Conservation (phyloP, 2,797 vertebrate genomes). For the Dendrocincla tyrannina region DNA sequence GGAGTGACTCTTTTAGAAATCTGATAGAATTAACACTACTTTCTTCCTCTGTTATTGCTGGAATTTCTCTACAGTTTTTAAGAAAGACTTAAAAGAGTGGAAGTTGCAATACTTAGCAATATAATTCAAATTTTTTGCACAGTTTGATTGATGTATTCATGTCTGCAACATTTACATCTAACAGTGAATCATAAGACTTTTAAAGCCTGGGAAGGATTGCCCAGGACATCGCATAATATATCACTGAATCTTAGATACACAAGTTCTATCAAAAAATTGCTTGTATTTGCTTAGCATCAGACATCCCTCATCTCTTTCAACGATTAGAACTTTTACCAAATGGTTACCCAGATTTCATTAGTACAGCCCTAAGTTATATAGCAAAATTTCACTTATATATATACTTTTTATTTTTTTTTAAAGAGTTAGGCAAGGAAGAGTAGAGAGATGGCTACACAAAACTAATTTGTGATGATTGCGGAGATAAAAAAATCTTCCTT, state of each 20-base stretch:
- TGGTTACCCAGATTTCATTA: not conserved
- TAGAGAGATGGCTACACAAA: not conserved
- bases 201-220: not conserved
- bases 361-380: not conserved
- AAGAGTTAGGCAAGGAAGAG: not conserved
- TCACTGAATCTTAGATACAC: not conserved
- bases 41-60: not conserved
- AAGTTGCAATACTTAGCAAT: not conserved
- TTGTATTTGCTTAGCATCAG: not conserved
- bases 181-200: not conserved
- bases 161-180: not conserved
- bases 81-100: not conserved
- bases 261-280: not conserved
- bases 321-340: not conserved
- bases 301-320: not conserved
- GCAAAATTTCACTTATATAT: not conserved
- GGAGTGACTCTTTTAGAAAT: not conserved
- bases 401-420: not conserved
- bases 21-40: not conserved
- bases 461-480: not conserved
- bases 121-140: not conserved
- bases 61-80: not conserved
- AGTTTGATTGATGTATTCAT: not conserved
- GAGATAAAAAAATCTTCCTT: not conserved
- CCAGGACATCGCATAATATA: not conserved